A percentile compares a stretch with the other conserved stretches of the same genome.
These are phyloP conservation scores for Bombus consobrinus DNA, from an alignment of 1,140 invertebrate genomes.

Conservation along the genomic window DNA sequence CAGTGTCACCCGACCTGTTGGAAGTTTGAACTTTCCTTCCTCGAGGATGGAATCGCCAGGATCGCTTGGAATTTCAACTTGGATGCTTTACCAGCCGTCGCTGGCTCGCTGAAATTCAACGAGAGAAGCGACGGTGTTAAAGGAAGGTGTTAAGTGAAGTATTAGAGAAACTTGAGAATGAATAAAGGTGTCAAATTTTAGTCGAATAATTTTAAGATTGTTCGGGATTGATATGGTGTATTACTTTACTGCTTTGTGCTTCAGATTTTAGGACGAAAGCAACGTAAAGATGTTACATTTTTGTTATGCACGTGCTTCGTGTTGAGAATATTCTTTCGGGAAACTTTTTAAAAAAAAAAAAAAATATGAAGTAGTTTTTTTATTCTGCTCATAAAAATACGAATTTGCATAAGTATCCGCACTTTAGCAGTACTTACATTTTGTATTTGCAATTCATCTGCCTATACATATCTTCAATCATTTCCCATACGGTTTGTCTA, in stretches of 20 bases:
- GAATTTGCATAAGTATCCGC: not conserved
- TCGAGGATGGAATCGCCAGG: not conserved
- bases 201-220: not conserved
- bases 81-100: not conserved
- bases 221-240: too few relatives aligned
- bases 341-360: too few relatives aligned
- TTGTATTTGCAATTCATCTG: not conserved
- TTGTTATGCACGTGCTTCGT: too few relatives aligned
- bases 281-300: too few relatives aligned
- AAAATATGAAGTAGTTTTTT: too few relatives aligned
- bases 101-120: not conserved
- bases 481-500: not conserved
- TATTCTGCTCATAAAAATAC: not conserved
- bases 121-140: not conserved
- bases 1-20: not conserved
- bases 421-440: not conserved
- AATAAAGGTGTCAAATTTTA: not conserved
- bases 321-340: not conserved
- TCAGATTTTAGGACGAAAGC: too few relatives aligned
- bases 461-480: too few relatives aligned
- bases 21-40: slow-evolving; percentile 4
- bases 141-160: not conserved
- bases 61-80: not conserved
- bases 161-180: not conserved
- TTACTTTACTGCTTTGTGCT: not conserved